Percentiles rank a stretch among this genome's conserved stretches.
Evolutionary conservation across 2,888 invertebrate species (phyloP).

Genomic region (Epicampocera succincta): DNA sequence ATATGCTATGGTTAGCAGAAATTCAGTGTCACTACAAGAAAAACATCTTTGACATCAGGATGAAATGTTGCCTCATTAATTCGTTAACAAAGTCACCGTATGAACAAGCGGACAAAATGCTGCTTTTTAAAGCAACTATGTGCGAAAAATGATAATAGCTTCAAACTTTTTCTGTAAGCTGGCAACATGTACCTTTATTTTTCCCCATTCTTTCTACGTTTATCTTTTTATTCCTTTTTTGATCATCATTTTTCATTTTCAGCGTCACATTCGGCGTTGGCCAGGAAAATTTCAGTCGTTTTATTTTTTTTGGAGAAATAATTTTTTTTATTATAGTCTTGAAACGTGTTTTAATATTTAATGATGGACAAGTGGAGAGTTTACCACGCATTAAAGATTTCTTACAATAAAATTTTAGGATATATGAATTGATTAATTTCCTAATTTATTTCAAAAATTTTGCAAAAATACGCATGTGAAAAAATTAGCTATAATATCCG

Average conservation of each 20-base stretch:
- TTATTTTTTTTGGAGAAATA: constrained; percentile 57
- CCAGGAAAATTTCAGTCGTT: constrained; percentile 68
- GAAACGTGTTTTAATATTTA: constrained; percentile 50
- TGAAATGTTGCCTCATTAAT: too few relatives aligned
- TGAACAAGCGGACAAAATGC: too few relatives aligned
- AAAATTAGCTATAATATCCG: constrained; percentile 69
- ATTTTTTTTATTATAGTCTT: constrained; percentile 43
- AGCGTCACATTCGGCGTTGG: constrained; percentile 69
- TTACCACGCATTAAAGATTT: constrained; percentile 31
- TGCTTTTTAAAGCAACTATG: constrained; percentile 13
- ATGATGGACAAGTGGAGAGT: constrained; percentile 57
- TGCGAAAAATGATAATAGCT: background rate
- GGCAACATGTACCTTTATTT: constrained; percentile 47
- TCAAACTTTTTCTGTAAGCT: background rate
- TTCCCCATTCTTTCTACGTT: constrained; percentile 31
- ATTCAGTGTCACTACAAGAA: too few relatives aligned
- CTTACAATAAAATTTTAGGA: constrained; percentile 28
- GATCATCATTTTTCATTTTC: constrained; percentile 63
- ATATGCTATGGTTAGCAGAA: too few relatives aligned
- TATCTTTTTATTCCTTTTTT: constrained; percentile 59
- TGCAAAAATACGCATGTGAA: constrained; percentile 65
- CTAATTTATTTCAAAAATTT: constrained; percentile 36
- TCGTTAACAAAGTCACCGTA: too few relatives aligned
- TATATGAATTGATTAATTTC: constrained; percentile 29
- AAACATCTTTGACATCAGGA: too few relatives aligned